These are phyloP conservation scores for Microplitis deprimator DNA, from an alignment of 2,888 invertebrate species.

Conservation along the genomic window DNA sequence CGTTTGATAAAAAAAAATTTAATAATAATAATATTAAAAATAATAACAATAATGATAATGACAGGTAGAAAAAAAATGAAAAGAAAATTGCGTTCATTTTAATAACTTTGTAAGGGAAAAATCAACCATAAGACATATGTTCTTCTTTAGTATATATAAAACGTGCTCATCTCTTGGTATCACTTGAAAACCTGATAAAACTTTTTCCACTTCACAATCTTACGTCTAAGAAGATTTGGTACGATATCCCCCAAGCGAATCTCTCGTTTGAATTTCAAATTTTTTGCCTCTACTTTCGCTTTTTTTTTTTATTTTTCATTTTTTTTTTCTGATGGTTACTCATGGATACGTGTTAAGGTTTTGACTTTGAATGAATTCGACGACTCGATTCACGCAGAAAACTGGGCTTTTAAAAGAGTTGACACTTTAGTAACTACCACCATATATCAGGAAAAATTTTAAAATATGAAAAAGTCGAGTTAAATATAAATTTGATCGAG, in stretches of 20 bases:
- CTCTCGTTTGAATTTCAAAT: slow-evolving; percentile 23
- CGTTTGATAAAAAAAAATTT: slow-evolving; percentile 5
- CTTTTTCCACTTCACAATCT: background rate
- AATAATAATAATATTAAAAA: background rate
- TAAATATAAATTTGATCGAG: background rate
- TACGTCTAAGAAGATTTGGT: slow-evolving; percentile 8
- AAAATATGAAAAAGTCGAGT: background rate
- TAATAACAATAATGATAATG: slow-evolving; percentile 7
- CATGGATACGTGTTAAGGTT: background rate
- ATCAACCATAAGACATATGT: slow-evolving; percentile 3
- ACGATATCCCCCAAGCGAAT: slow-evolving; percentile 13
- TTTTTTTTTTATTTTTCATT: background rate
- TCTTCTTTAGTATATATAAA: background rate
- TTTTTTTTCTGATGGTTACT: background rate
- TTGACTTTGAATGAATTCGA: background rate
- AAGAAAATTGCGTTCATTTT: background rate
- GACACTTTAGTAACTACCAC: background rate
- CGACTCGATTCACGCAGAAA: background rate
- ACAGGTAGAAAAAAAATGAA: slow-evolving; percentile 12
- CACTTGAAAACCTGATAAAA: slow-evolving; percentile 20
- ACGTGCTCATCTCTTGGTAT: background rate
- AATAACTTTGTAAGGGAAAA: slow-evolving; percentile 13
- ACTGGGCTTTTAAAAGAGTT: background rate
- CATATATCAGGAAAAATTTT: background rate
- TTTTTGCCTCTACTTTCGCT: slow-evolving; percentile 11